Evolutionary conservation across 2,888 invertebrate species (phyloP).

Genomic region (Epinotia nisella): DNA sequence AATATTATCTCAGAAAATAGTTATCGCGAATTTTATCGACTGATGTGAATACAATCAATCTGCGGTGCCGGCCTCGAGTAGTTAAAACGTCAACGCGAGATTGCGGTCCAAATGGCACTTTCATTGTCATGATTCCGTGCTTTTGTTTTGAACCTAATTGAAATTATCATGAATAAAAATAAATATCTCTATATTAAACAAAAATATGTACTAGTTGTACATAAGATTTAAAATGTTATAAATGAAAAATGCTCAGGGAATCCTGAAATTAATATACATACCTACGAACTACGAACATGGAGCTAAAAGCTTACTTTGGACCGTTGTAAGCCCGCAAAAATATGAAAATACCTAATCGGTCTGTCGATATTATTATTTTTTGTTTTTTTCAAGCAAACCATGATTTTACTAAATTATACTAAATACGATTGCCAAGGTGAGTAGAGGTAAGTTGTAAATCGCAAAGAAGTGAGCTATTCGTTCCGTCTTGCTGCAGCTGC

Average conservation of each 20-base stretch:
- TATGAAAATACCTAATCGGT: neutral
- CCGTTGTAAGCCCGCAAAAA: neutral
- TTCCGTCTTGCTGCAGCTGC: conserved; percentile 50
- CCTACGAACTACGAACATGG: too few species aligned
- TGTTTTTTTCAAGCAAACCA: neutral
- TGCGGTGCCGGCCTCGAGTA: conserved; percentile 12
- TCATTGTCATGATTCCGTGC: neutral
- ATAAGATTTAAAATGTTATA: neutral
- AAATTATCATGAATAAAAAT: neutral
- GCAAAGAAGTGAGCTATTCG: conserved; percentile 39
- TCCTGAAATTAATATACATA: neutral
- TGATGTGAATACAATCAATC: conserved; percentile 38
- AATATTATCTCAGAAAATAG: conserved; percentile 29
- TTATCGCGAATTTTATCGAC: conserved; percentile 35
- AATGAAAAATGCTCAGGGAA: neutral
- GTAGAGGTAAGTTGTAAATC: neutral
- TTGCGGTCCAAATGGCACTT: conserved; percentile 26
- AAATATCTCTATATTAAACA: too few species aligned
- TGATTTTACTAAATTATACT: too few species aligned
- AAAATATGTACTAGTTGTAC: too few species aligned
- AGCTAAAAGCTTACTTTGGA: neutral
- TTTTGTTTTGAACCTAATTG: neutral
- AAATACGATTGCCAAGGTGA: neutral
- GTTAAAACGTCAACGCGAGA: conserved; percentile 25
- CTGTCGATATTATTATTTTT: neutral